Conservation (phyloP, 2,797 vertebrate genomes). For the Coccyzus lansbergi region DNA sequence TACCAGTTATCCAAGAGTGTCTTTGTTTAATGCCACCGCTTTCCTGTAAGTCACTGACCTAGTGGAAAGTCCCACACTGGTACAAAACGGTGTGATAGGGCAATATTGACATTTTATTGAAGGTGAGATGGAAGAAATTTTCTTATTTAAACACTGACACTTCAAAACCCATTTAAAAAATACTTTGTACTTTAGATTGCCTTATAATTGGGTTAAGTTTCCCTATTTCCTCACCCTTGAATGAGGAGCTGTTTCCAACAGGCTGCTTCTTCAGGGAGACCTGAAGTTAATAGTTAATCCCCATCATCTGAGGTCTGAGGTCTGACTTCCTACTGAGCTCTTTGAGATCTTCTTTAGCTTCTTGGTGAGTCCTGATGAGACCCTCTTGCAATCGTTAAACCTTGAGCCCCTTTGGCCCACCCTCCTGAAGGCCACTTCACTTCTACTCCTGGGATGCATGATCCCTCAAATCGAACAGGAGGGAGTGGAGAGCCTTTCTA, state of each 20-base stretch:
- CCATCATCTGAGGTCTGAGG: not conserved
- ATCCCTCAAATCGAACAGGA: rapidly evolving
- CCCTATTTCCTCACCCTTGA: not conserved
- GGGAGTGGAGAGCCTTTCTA: not conserved
- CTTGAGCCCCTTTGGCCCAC: not conserved
- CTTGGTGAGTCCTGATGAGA: not conserved
- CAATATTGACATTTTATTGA: not conserved
- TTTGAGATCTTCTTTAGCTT: not conserved
- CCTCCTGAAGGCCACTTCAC: not conserved
- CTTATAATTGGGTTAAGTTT: not conserved
- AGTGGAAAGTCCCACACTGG: not conserved
- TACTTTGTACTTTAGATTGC: not conserved
- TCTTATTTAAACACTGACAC: not conserved
- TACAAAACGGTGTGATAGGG: not conserved
- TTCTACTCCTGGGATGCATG: not conserved
- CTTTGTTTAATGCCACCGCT: not conserved
- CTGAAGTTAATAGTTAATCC: not conserved
- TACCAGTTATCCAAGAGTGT: not conserved
- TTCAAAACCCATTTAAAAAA: not conserved
- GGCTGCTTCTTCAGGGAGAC: not conserved
- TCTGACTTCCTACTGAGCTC: not conserved
- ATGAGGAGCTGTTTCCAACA: not conserved
- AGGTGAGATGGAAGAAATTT: not conserved
- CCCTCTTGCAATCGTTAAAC: rapidly evolving
- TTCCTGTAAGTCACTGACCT: not conserved